Percentiles rank a stretch among this genome's conserved stretches.
These are phyloP conservation scores for Stenodera caucasica DNA, from an alignment of 2,888 invertebrate species.

Conservation along the genomic window DNA sequence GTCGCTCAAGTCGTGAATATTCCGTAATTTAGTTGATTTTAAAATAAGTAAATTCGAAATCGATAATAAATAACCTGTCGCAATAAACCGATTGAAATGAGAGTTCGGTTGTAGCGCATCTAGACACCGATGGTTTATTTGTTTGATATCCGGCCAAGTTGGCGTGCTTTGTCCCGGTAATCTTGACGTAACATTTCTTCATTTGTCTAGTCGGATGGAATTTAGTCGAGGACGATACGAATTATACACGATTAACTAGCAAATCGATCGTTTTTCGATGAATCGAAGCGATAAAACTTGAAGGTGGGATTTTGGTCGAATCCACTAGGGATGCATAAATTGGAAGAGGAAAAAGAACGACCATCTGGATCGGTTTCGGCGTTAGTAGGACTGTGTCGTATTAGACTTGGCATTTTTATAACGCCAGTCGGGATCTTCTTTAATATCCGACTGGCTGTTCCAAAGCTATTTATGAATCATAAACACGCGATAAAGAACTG, in stretches of 20 bases:
- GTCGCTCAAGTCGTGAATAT: slow-evolving; percentile 23
- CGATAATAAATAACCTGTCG: slow-evolving; percentile 25
- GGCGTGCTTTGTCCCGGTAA: slow-evolving; percentile 40
- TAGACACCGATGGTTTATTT: slow-evolving; percentile 45
- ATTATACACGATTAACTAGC: too few relatives aligned
- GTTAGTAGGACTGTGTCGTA: not conserved
- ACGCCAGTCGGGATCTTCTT: slow-evolving; percentile 28
- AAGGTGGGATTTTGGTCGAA: not conserved
- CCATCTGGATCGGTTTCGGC: slow-evolving; percentile 1
- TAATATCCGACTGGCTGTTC: slow-evolving; percentile 34
- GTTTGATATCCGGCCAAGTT: slow-evolving; percentile 48
- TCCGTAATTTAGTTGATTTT: slow-evolving; percentile 18
- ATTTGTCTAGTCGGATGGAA: slow-evolving; percentile 46
- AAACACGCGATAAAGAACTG: slow-evolving; percentile 36
- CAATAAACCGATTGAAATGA: slow-evolving; percentile 24
- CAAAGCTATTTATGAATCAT: slow-evolving; percentile 40
- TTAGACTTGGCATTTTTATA: slow-evolving; percentile 30
- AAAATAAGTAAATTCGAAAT: too few relatives aligned
- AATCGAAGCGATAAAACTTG: not conserved
- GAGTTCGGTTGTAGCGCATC: slow-evolving; percentile 23
- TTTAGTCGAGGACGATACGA: too few relatives aligned
- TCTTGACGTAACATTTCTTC: slow-evolving; percentile 50
- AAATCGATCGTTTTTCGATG: not conserved
- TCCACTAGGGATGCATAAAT: not conserved
- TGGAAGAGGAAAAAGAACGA: not conserved